Percentiles rank a stretch among this genome's conserved stretches.
phyloP scores from a whole-genome alignment of 2,797 vertebrate genomes.

The Hydrolagus colliei region DNA sequence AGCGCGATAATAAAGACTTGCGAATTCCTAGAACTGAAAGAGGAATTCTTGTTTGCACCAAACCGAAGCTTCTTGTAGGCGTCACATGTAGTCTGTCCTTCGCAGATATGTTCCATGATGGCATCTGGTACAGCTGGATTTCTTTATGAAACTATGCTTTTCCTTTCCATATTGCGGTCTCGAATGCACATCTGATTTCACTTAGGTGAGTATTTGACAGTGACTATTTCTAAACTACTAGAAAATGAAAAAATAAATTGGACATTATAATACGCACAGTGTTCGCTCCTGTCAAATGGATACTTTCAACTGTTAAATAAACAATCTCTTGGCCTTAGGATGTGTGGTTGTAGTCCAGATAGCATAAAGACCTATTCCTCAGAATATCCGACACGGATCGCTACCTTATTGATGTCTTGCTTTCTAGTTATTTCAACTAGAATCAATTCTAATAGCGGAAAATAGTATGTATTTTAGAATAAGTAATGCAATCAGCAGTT shows the following conservation, averaged over 20 bases:
- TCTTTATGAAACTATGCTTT: slow-evolving; percentile 25
- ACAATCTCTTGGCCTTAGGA: not conserved
- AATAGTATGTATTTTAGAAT: slow-evolving; percentile 12
- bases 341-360: not conserved
- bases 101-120: not conserved
- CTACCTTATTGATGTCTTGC: not conserved
- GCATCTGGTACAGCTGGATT: slow-evolving; percentile 23
- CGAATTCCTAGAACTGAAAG: slow-evolving; percentile 3
- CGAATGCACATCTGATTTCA: slow-evolving; percentile 11
- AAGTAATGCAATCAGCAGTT: not conserved
- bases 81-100: not conserved
- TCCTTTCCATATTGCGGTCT: slow-evolving; percentile 13
- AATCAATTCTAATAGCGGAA: not conserved
- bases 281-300: not conserved
- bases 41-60: not conserved
- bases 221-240: slow-evolving; percentile 21
- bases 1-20: not conserved
- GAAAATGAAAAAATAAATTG: slow-evolving; percentile 19
- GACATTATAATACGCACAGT: not conserved
- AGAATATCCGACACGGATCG: not conserved
- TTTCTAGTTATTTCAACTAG: not conserved
- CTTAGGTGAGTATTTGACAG: not conserved
- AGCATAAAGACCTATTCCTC: not conserved
- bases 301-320: slow-evolving; percentile 17
- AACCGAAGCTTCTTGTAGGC: not conserved